phyloP scores from a whole-genome alignment of 2,113 vertebrate species.

The Himantopus leucocephalus region DNA sequence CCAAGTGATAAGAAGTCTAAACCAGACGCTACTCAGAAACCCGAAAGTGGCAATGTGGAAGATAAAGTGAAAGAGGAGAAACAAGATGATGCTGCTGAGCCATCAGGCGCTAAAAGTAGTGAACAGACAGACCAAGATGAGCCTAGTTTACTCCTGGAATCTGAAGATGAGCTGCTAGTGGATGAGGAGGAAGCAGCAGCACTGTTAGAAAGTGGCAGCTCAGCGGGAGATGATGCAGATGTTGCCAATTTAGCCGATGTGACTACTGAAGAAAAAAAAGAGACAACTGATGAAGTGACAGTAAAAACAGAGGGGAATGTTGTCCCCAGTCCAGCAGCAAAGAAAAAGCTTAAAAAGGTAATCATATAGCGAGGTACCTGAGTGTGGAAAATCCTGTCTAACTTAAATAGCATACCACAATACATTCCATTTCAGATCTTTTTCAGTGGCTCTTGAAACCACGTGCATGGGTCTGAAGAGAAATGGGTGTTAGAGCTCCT shows the following conservation, averaged over 20 bases:
- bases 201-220: slow-evolving; percentile 80
- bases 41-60: slow-evolving; percentile 65
- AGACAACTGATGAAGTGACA: slow-evolving; percentile 60
- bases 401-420: not conserved
- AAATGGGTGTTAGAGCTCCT: not conserved
- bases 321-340: slow-evolving; percentile 61
- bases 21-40: slow-evolving; percentile 72
- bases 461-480: not conserved
- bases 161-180: slow-evolving; percentile 79
- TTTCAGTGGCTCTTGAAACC: not conserved
- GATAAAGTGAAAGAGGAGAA: slow-evolving; percentile 77
- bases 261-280: slow-evolving; percentile 72
- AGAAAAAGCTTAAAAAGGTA: slow-evolving; percentile 82
- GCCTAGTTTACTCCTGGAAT: slow-evolving; percentile 75
- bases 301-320: slow-evolving; percentile 65
- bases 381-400: not conserved
- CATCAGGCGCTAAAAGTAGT: slow-evolving; percentile 54
- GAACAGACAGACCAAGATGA: slow-evolving; percentile 74
- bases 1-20: slow-evolving; percentile 79
- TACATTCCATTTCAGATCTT: not conserved
- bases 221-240: slow-evolving; percentile 77
- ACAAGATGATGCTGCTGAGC: slow-evolving; percentile 71
- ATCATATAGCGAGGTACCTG: not conserved
- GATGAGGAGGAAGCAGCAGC: slow-evolving; percentile 81
- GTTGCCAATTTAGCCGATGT: slow-evolving; percentile 75